These are phyloP conservation scores for Loxodonta africana DNA, from an alignment of 2,113 vertebrate species.

Conservation along the genomic window DNA sequence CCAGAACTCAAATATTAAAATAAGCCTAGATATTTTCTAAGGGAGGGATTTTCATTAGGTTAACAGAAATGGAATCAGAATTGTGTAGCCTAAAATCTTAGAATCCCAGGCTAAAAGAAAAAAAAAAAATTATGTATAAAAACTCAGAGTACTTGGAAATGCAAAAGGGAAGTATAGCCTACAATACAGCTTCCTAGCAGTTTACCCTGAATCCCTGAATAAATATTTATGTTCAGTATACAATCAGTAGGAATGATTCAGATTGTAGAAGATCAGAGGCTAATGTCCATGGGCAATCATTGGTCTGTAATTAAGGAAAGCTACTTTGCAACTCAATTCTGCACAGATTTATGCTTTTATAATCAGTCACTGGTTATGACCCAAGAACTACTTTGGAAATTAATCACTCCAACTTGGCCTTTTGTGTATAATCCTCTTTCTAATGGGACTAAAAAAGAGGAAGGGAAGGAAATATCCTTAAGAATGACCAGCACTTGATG, in stretches of 20 bases:
- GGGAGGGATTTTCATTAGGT: neutral
- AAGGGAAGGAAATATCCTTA: neutral
- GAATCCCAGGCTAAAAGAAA: neutral
- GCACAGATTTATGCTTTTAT: neutral
- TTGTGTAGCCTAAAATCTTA: neutral
- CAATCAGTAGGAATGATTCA: constrained; percentile 13
- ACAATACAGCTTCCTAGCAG: neutral
- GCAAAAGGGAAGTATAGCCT: neutral
- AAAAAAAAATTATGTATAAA: neutral
- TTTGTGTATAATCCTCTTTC: neutral
- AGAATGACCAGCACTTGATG: neutral
- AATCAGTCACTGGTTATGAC: neutral
- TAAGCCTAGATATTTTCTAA: neutral
- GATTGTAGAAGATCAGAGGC: neutral
- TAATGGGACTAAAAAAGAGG: neutral
- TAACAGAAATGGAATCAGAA: neutral
- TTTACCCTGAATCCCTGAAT: constrained; percentile 17
- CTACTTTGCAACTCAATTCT: neutral
- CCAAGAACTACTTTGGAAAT: neutral
- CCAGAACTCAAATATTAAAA: neutral
- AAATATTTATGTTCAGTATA: neutral
- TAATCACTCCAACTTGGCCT: neutral
- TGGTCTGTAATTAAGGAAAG: neutral
- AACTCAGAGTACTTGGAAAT: neutral
- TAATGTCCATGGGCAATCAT: neutral